Evolutionary conservation across 2,888 invertebrate species (phyloP), one percentile per base, ranked within the genome.

Genomic region (Steinernema carpocapsae): DNA sequence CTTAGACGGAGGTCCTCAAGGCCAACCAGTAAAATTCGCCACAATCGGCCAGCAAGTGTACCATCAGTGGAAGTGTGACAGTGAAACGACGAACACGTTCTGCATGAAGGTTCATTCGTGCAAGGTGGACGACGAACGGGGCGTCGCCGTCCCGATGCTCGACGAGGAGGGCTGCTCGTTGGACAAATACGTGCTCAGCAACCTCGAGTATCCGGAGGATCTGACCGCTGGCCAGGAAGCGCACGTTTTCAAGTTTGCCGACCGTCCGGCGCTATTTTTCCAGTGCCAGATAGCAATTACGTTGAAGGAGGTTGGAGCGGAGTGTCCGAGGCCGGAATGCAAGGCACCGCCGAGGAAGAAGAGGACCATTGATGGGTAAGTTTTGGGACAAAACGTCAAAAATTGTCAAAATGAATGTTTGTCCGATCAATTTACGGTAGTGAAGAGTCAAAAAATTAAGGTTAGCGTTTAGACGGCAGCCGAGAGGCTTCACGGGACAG

Each of bases 181-280:
- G 43, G 86, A 86, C 75, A 83, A 82, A 70, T 85, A 83, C 77
- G 75, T 86, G 74, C 81, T 86, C 73, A 85, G 84, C 76, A 85
- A 86, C 76, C 76, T 85, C 56, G 86, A 86, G 74, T 86, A 86
- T 71, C 83, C 84, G 70, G 80, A 80, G 26, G 86, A 86, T 78
- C 77, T 86, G 59, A 82, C 80, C 76, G 86, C 85, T 37, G 86
- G 86, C 3, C 78, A 77, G 72, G 85, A 85, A 74, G 85, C 85
- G 70, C 85, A 86, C 78, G 85, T 86, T 32, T 86, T 83, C 83
- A 86, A 86, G 76, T 86, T 84, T 78, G 86, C 86, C 52, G 86
- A 86, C 74, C 75, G 82, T 10, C 78, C 84, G 22, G 80, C 80
- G 73, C 80, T 86, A 56, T 85, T 86, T 79, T 86, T 84, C 77